Conservation (phyloP, 2,888 invertebrate genomes). For the Drosophila neonasuta region DNA sequence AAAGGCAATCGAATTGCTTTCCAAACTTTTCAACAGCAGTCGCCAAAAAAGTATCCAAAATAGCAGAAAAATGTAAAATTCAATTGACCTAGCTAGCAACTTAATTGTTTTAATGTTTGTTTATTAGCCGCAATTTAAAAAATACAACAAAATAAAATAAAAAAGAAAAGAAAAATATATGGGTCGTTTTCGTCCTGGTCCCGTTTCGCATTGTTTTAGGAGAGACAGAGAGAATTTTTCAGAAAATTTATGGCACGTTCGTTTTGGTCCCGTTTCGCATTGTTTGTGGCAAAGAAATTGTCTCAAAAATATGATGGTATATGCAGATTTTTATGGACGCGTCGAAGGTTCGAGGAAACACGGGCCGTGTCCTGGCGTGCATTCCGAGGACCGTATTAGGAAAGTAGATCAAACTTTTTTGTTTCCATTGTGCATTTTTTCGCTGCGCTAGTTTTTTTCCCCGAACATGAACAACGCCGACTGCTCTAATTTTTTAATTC, state of each 20-base stretch:
- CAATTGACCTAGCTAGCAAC: too few relatives aligned
- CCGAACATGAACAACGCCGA: conserved; percentile 55
- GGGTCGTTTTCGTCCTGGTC: conserved; percentile 56
- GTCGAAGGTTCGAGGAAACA: conserved; percentile 56
- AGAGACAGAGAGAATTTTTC: conserved; percentile 16
- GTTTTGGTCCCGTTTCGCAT: conserved; percentile 55
- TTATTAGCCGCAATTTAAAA: conserved; percentile 36
- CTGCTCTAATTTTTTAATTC: conserved; percentile 79
- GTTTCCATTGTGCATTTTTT: conserved; percentile 69
- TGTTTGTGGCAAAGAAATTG: conserved; percentile 58
- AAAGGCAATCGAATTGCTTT: neutral
- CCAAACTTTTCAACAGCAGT: too few relatives aligned
- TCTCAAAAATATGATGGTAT: conserved; percentile 54
- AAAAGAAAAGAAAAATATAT: conserved; percentile 62
- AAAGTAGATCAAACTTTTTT: conserved; percentile 80
- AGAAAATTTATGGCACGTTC: conserved; percentile 72
- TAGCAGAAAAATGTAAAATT: too few relatives aligned
- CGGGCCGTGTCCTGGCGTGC: conserved; percentile 66
- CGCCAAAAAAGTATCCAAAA: too few relatives aligned
- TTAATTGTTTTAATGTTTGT: conserved; percentile 7
- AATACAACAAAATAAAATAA: conserved; percentile 14
- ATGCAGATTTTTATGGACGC: conserved; percentile 77
- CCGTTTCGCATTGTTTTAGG: conserved; percentile 53
- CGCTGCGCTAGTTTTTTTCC: conserved; percentile 73
- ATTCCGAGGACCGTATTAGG: conserved; percentile 66